Percentiles rank a stretch among this genome's conserved stretches.
Evolutionary conservation across 2,113 vertebrate genomes (phyloP).

Genomic region (Rhodinocichla rosea): DNA sequence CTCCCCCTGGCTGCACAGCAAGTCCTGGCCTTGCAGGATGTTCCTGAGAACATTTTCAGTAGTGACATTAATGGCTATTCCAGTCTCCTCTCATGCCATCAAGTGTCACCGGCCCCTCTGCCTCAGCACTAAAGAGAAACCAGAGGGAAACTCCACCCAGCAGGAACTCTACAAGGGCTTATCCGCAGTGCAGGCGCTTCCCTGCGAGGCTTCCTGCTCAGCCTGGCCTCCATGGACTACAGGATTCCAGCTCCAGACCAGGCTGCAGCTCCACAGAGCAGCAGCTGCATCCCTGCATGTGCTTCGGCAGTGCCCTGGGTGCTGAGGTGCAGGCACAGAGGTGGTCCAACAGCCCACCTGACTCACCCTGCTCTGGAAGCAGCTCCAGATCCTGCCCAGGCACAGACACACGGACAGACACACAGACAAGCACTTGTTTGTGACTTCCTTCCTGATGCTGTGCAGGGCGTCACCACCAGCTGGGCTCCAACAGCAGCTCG

Average conservation of each 20-base stretch:
- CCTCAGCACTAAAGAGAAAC: not conserved
- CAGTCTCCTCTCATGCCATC: not conserved
- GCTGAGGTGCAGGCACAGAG: not conserved
- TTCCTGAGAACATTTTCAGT: not conserved
- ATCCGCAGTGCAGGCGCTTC: not conserved
- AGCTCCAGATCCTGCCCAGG: not conserved
- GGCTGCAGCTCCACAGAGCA: fast-evolving
- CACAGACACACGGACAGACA: not conserved
- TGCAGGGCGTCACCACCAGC: not conserved
- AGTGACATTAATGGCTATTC: not conserved
- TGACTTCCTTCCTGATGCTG: not conserved
- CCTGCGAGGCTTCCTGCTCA: not conserved
- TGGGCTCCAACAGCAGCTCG: not conserved
- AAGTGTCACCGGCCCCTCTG: fast-evolving
- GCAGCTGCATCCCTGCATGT: not conserved
- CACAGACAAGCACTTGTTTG: not conserved
- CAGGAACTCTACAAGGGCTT: not conserved
- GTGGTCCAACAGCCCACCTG: not conserved
- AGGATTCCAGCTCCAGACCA: fast-evolving
- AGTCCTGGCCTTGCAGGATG: fast-evolving
- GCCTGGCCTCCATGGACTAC: fast-evolving
- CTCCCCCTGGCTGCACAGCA: fast-evolving
- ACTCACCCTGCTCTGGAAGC: not conserved
- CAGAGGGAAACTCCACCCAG: slow-evolving; percentile 51
- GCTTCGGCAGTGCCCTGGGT: fast-evolving